Conservation (phyloP, 2,888 invertebrate species). For the Digitonthophagus gazella region DNA sequence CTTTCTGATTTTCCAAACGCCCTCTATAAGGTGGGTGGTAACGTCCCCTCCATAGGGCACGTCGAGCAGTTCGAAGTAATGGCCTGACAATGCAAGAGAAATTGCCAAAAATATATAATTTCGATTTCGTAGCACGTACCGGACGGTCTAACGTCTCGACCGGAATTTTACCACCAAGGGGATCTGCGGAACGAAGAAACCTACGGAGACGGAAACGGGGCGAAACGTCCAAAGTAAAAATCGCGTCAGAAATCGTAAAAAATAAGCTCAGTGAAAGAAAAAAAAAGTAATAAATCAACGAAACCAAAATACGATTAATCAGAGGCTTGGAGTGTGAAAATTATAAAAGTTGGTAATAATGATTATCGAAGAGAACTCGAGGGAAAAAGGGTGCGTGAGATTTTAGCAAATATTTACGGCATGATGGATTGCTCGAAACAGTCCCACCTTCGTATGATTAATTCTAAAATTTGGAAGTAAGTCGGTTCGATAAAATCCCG, state of each 20-base stretch:
- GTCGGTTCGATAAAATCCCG: background rate
- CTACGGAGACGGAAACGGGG: background rate
- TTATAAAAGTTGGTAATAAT: background rate
- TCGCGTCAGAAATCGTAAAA: no score
- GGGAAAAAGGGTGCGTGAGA: no score
- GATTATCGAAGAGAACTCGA: no score
- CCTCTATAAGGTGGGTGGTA: no score
- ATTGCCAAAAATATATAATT: conserved; percentile 15
- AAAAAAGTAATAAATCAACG: background rate
- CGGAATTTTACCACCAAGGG: background rate
- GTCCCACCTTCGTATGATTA: background rate
- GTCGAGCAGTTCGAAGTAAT: conserved; percentile 11
- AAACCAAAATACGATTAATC: background rate
- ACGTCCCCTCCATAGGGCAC: conserved; percentile 1
- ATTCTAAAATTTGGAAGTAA: background rate
- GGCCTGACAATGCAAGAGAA: conserved; percentile 17
- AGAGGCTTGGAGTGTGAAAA: background rate
- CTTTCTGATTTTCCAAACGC: background rate
- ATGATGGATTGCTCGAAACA: conserved; percentile 1
- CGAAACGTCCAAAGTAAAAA: no score
- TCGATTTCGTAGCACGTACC: conserved; percentile 13
- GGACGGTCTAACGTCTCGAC: background rate
- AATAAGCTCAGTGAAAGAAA: no score
- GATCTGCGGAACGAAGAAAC: background rate
- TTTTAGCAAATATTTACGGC: background rate